These are phyloP conservation scores for Pseudopodoces humilis DNA, from an alignment of 2,113 vertebrate genomes.

Conservation along the genomic window DNA sequence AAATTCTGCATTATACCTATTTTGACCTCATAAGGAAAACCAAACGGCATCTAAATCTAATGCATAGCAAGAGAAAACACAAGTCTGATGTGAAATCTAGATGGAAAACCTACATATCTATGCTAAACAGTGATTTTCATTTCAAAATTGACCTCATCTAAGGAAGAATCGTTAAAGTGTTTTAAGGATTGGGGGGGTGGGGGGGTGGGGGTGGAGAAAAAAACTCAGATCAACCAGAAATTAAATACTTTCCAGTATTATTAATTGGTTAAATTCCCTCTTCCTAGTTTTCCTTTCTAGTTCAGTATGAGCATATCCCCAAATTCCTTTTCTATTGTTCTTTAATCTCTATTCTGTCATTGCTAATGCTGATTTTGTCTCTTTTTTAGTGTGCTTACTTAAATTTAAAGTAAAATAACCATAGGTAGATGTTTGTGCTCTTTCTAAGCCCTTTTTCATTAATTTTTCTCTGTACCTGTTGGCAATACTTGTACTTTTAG, in stretches of 20 bases:
- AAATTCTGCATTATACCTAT: not conserved
- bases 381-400: not conserved
- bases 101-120: not conserved
- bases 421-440: not conserved
- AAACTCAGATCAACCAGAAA: not conserved
- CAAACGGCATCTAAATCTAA: not conserved
- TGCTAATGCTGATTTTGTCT: not conserved
- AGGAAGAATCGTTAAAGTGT: not conserved
- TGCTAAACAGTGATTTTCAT: not conserved
- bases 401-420: not conserved
- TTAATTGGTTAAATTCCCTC: not conserved
- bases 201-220: accelerated
- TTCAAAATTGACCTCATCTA: not conserved
- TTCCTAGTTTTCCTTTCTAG: not conserved
- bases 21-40: not conserved
- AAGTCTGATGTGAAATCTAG: not conserved
- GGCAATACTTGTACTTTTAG: not conserved
- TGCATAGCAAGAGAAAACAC: not conserved
- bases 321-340: not conserved
- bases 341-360: not conserved
- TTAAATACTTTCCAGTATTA: not conserved
- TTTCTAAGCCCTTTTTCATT: not conserved
- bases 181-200: not conserved
- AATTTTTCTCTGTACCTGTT: not conserved
- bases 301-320: not conserved